Percentiles rank a stretch among this genome's conserved stretches.
phyloP scores from a whole-genome alignment of 2,113 vertebrate genomes.

The Condylura cristata region DNA sequence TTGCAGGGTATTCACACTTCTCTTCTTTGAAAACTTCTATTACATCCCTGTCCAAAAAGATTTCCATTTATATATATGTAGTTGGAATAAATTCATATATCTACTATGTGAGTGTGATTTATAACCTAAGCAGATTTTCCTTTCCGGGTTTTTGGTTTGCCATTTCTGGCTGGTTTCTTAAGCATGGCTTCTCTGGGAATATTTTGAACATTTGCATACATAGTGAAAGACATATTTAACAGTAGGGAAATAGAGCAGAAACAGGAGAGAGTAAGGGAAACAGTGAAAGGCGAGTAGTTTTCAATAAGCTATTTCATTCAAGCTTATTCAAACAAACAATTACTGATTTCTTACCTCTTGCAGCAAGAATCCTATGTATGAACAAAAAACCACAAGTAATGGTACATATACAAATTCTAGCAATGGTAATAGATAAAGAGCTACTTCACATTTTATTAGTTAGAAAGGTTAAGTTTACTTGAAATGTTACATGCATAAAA shows the following conservation, averaged over 20 bases:
- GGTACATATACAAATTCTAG: not conserved
- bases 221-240: not conserved
- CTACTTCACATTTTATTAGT: not conserved
- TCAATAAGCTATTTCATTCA: not conserved
- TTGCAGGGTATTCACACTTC: not conserved
- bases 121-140: not conserved
- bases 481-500: not conserved
- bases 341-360: not conserved
- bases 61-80: not conserved
- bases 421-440: not conserved
- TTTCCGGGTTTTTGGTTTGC: not conserved
- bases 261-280: not conserved
- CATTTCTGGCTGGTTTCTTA: not conserved
- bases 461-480: not conserved
- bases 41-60: not conserved
- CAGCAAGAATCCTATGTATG: not conserved
- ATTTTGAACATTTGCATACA: not conserved
- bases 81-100: not conserved
- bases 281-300: not conserved
- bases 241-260: not conserved
- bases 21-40: not conserved
- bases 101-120: not conserved
- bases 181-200: not conserved
- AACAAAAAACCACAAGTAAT: conserved; percentile 7
- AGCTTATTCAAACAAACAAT: not conserved